Conservation (phyloP, 2,113 vertebrate genomes). For the Xiphias gladius region DNA sequence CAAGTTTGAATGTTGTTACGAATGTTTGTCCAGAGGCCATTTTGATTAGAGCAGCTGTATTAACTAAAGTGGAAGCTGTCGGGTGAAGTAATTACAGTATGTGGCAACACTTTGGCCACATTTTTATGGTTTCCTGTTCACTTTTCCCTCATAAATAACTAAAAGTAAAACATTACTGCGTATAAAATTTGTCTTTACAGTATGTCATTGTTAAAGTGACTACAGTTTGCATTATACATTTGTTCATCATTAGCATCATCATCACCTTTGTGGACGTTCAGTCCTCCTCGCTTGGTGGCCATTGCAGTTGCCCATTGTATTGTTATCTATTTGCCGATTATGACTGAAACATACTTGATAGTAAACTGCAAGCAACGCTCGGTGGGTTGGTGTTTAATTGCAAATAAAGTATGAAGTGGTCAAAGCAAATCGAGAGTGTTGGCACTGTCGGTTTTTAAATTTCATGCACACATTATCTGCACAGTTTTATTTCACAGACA, state of each 20-base stretch:
- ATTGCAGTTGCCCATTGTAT: neutral
- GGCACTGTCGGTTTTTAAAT: slow-evolving; percentile 13
- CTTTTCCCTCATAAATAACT: neutral
- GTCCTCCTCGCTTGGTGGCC: neutral
- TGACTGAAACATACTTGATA: neutral
- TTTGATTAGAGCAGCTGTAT: slow-evolving; percentile 10
- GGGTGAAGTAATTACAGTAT: neutral
- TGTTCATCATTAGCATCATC: slow-evolving; percentile 3
- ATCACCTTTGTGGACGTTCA: neutral
- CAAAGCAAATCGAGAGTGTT: slow-evolving; percentile 32
- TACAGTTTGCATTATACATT: neutral
- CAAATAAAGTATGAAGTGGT: slow-evolving; percentile 13
- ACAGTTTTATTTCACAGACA: slow-evolving; percentile 2
- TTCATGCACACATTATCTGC: slow-evolving; percentile 45
- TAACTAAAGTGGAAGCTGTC: neutral
- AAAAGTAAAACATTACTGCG: neutral
- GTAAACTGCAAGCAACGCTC: neutral
- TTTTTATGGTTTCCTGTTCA: no score
- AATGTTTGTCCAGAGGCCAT: neutral
- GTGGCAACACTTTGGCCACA: neutral
- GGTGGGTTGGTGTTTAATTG: slow-evolving; percentile 9
- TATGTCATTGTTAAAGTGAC: neutral
- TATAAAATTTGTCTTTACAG: neutral
- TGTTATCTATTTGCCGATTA: neutral
- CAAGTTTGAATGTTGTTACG: slow-evolving; percentile 17